Evolutionary conservation across 1,140 invertebrate species (phyloP).

Genomic region (Psilanteris sp.): DNA sequence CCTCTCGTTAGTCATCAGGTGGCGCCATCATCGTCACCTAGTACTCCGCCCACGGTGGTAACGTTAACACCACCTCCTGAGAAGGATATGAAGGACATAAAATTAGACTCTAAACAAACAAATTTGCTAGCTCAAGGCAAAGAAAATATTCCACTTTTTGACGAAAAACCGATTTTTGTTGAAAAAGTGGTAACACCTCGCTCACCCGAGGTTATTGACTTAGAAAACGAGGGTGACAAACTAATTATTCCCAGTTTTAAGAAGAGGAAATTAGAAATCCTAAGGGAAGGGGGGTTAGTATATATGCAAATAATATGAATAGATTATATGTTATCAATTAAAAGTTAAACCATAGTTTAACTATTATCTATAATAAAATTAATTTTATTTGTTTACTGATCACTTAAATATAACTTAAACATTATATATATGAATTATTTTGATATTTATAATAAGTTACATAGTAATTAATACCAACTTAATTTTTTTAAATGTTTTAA

Average conservation of each 20-base stretch:
- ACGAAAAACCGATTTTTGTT: slow-evolving; percentile 73
- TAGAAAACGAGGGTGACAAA: slow-evolving; percentile 79
- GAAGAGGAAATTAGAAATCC: slow-evolving; percentile 86
- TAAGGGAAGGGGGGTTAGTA: slow-evolving; percentile 85
- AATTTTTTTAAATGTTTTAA: too few species aligned
- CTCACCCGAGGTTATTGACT: slow-evolving; percentile 84
- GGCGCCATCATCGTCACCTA: slow-evolving; percentile 69
- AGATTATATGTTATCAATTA: too few species aligned
- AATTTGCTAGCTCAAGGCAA: slow-evolving; percentile 79
- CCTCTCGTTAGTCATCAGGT: slow-evolving; percentile 75
- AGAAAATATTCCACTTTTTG: slow-evolving; percentile 81
- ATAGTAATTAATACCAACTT: too few species aligned
- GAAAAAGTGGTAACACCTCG: slow-evolving; percentile 77
- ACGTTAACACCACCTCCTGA: slow-evolving; percentile 75
- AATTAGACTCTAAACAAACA: slow-evolving; percentile 74
- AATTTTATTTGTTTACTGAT: too few species aligned
- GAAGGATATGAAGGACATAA: slow-evolving; percentile 76
- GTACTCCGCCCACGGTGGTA: slow-evolving; percentile 72
- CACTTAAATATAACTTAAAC: too few species aligned
- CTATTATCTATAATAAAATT: too few species aligned
- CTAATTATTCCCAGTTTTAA: slow-evolving; percentile 81
- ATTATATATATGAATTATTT: too few species aligned
- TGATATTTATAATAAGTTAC: too few species aligned
- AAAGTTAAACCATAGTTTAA: too few species aligned
- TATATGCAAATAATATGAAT: neutral